Conservation (phyloP, 2,888 invertebrate genomes). For the Phasia obesa region DNA sequence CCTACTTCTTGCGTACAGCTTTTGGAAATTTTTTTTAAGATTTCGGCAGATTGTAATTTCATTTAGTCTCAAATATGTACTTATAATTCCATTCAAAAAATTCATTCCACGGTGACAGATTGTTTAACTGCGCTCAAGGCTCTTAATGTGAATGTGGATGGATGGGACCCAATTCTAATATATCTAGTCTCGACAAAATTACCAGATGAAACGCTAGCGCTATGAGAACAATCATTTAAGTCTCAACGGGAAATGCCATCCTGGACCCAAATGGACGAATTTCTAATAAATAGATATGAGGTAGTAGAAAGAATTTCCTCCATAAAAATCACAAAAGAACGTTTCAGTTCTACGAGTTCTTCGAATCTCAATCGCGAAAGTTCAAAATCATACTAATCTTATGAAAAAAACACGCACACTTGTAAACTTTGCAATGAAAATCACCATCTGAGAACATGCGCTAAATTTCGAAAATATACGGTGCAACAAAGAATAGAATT, state of each 20-base stretch:
- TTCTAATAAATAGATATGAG: conserved; percentile 11
- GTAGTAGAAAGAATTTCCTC: conserved; percentile 25
- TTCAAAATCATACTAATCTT: background rate
- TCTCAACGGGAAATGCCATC: too few relatives aligned
- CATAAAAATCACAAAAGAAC: background rate
- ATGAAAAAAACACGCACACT: background rate
- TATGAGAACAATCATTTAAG: background rate
- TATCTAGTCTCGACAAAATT: background rate
- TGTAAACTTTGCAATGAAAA: background rate
- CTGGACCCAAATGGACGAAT: too few relatives aligned
- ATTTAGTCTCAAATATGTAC: too few relatives aligned
- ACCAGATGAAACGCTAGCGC: too few relatives aligned
- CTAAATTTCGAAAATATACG: conserved; percentile 17
- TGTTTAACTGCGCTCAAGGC: background rate
- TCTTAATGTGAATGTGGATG: background rate
- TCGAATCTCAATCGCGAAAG: background rate
- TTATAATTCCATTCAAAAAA: too few relatives aligned
- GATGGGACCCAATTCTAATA: background rate
- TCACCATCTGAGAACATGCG: background rate
- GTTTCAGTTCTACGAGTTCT: background rate
- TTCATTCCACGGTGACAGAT: background rate
- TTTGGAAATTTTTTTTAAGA: too few relatives aligned
- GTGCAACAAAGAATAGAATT: too few relatives aligned
- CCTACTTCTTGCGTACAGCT: too few relatives aligned
- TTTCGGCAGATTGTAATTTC: too few relatives aligned